A percentile compares a stretch with the other conserved stretches of the same genome.
phyloP scores from a whole-genome alignment of 2,888 invertebrate species.

The Halictus ligatus region DNA sequence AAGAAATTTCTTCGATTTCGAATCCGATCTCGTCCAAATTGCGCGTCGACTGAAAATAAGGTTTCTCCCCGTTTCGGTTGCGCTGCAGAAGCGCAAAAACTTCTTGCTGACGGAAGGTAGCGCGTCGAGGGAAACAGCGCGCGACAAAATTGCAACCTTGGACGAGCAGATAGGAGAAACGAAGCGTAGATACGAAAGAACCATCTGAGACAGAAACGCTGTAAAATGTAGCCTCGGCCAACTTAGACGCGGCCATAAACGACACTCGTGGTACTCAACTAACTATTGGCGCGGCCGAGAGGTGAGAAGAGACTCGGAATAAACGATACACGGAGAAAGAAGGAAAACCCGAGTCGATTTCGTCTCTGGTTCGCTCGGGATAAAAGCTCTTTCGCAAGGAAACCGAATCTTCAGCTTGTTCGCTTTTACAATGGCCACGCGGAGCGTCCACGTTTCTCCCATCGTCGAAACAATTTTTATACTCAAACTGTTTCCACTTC shows the following conservation, averaged over 20 bases:
- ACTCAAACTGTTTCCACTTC: too few relatives aligned
- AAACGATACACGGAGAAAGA: conserved; percentile 50
- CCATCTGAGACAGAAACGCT: conserved; percentile 80
- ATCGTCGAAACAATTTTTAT: too few relatives aligned
- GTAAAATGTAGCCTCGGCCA: conserved; percentile 83
- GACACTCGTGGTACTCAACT: conserved; percentile 68
- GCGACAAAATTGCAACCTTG: conserved; percentile 75
- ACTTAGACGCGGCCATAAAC: conserved; percentile 82
- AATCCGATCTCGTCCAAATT: too few relatives aligned
- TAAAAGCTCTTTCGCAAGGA: background rate
- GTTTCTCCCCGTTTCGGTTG: conserved; percentile 23
- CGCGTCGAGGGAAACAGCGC: conserved; percentile 52
- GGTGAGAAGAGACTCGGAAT: conserved; percentile 49
- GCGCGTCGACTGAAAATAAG: background rate
- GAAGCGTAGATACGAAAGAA: conserved; percentile 74
- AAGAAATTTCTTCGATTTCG: too few relatives aligned
- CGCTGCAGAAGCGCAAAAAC: conserved; percentile 34
- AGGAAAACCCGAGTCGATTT: conserved; percentile 15
- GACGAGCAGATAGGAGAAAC: conserved; percentile 74
- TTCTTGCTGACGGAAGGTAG: conserved; percentile 21
- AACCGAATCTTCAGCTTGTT: background rate
- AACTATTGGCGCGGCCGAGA: conserved; percentile 53
- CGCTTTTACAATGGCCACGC: background rate
- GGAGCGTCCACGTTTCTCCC: too few relatives aligned
- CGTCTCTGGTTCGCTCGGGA: background rate